phyloP scores from a whole-genome alignment of 2,888 invertebrate species.

The Drosophila quasianomalipes region DNA sequence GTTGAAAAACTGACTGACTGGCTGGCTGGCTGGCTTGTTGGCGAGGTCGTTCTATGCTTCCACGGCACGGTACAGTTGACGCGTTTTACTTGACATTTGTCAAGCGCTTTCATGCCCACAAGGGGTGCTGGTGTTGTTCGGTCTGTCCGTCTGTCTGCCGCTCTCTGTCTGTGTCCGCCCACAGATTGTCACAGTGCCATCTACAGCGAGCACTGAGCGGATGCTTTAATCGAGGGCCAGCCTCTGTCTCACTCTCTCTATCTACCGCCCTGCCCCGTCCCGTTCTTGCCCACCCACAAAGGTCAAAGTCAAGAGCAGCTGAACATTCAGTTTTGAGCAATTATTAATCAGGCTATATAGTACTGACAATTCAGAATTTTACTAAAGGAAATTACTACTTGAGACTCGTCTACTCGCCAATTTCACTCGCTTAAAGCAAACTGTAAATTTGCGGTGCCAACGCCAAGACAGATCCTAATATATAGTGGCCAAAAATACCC shows the following conservation, averaged over 20 bases:
- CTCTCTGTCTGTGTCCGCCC: slow-evolving; percentile 41
- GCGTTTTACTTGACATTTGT: slow-evolving; percentile 74
- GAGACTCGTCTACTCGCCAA: slow-evolving; percentile 43
- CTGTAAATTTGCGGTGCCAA: slow-evolving; percentile 59
- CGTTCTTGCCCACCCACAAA: slow-evolving; percentile 31
- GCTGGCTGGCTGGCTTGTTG: slow-evolving; percentile 10
- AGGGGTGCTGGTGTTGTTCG: slow-evolving; percentile 3
- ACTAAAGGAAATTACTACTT: slow-evolving; percentile 63
- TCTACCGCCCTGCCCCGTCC: background rate
- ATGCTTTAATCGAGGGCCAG: slow-evolving; percentile 62
- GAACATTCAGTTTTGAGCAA: slow-evolving; percentile 42
- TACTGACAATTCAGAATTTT: slow-evolving; percentile 25
- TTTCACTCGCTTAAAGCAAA: slow-evolving; percentile 30
- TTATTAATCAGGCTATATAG: slow-evolving; percentile 47
- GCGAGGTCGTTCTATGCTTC: slow-evolving; percentile 55
- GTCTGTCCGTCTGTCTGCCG: slow-evolving; percentile 12
- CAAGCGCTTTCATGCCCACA: slow-evolving; percentile 53
- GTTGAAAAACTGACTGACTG: slow-evolving; percentile 17
- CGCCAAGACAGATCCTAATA: slow-evolving; percentile 54
- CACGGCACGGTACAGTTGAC: slow-evolving; percentile 62
- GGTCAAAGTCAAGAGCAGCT: slow-evolving; percentile 76
- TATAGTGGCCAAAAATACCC: slow-evolving; percentile 1
- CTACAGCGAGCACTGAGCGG: slow-evolving; percentile 44
- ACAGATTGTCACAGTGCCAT: slow-evolving; percentile 38
- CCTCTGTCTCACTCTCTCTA: background rate